Percentiles rank a stretch among this genome's conserved stretches.
These are phyloP conservation scores for Platypus cylindrus DNA, from an alignment of 2,888 invertebrate genomes.

Conservation along the genomic window DNA sequence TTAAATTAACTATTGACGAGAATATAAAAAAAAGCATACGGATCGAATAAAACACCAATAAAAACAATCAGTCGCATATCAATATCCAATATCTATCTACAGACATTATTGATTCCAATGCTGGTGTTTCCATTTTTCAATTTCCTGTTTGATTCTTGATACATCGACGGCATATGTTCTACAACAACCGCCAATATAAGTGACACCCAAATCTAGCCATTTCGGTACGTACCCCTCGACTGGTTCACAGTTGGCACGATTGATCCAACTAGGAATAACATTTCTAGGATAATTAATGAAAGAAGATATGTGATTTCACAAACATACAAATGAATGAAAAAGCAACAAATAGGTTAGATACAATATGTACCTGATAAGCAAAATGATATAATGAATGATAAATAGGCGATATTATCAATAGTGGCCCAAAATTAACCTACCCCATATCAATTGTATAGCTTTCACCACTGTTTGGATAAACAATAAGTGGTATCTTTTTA, in stretches of 20 bases:
- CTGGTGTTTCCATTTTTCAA: slow-evolving; percentile 36
- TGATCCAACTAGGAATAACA: slow-evolving; percentile 65
- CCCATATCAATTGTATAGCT: slow-evolving; percentile 57
- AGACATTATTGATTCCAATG: slow-evolving; percentile 10
- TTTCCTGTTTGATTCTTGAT: slow-evolving; percentile 53
- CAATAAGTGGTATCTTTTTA: slow-evolving; percentile 59
- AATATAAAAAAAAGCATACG: too few relatives aligned
- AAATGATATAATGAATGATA: too few relatives aligned
- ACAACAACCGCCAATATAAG: slow-evolving; percentile 87
- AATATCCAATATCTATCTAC: not conserved
- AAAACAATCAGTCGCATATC: too few relatives aligned
- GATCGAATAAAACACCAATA: too few relatives aligned
- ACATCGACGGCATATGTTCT: slow-evolving; percentile 75
- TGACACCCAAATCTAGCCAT: slow-evolving; percentile 73
- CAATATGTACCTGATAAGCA: too few relatives aligned
- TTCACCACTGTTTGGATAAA: slow-evolving; percentile 90
- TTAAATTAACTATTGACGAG: too few relatives aligned
- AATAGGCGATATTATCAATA: too few relatives aligned
- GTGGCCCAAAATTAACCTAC: too few relatives aligned
- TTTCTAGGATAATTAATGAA: too few relatives aligned
- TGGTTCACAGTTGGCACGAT: slow-evolving; percentile 55
- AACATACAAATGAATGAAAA: too few relatives aligned
- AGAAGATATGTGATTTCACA: too few relatives aligned
- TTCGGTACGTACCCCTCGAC: slow-evolving; percentile 60
- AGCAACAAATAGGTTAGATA: too few relatives aligned